Base-by-base conservation (phyloP, 2,888 invertebrate species). In the Glyphotaelius pellucidus region DNA sequence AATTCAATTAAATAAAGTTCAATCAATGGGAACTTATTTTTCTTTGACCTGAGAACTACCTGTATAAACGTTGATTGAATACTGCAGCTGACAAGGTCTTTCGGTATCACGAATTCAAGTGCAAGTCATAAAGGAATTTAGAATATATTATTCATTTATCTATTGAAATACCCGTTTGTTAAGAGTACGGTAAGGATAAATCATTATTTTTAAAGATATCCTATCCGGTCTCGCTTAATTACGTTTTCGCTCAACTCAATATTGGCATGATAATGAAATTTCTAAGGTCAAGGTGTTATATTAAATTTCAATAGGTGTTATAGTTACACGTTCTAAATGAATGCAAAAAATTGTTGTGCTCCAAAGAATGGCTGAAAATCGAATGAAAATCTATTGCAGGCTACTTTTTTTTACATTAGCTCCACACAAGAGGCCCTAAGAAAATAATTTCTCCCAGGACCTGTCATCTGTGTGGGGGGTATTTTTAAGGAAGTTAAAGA, bases 201-300 rank as follows among this genome's bases (percentile, higher is more conserved):
- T 67, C 67, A 67, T 67, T 67, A 67, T 25, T 67, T 67, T 67
- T 67, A 67, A n/a, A 67, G 9, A 67, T 67, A 67, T 67, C n/a
- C 67, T 67, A 67, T 52, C 52, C 52, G 19, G 52, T 52, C 67
- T 25, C 67, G 67, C 25, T 67, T 67, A 67, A 67, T 67, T 67
- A 9, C n/a, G n/a, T 67, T 67, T 67, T 67, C 25, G 25, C 25
- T 67, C 67, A 67, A 67, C 67, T 67, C 67, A n/a, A 67, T 67
- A 67, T 67, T n/a, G 67, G 67, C 67, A 67, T n/a, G 67, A n/a
- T 67, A 67, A 67, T 67, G 67, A 67, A 67, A 67, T 67, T 67
- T 67, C 67, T 67, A 67, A 67, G 67, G 67, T 67, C 67, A 67
- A 67, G 67, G 67, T 25, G 9, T 67, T 1, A 67, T 67, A 67